Evolutionary conservation across 2,797 vertebrate species (phyloP).

Genomic region (Sebastes melanostomus): DNA sequence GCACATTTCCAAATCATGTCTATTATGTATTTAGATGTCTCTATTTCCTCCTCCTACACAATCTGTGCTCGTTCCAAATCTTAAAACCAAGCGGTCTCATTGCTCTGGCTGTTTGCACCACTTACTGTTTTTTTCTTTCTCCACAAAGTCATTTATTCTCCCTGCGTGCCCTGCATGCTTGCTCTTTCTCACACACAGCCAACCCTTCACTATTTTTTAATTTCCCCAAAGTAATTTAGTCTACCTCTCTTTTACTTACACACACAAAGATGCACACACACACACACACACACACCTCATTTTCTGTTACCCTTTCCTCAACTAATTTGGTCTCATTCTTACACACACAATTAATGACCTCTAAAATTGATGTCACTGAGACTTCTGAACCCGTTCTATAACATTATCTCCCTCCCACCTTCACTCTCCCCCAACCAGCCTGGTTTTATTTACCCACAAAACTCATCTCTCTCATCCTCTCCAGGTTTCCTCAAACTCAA

Average conservation of each 20-base stretch:
- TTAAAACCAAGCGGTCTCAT: neutral
- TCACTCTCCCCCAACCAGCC: neutral
- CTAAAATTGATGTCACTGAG: constrained; percentile 26
- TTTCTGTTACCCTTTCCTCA: neutral
- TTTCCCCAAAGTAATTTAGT: constrained; percentile 23
- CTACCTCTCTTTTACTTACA: neutral
- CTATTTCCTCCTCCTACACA: neutral
- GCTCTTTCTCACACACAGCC: neutral
- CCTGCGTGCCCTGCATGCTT: neutral
- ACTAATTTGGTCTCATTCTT: neutral
- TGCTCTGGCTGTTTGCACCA: constrained; percentile 12
- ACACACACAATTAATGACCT: constrained; percentile 31
- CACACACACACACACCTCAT: constrained; percentile 1
- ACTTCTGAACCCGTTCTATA: constrained; percentile 4
- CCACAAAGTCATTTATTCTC: constrained; percentile 23
- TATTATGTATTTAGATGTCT: constrained; percentile 13
- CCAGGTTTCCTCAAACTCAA: neutral
- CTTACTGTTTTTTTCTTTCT: neutral
- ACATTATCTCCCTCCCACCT: constrained; percentile 1
- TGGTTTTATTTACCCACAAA: constrained; percentile 1
- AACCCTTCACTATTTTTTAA: constrained; percentile 1
- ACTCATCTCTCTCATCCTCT: neutral
- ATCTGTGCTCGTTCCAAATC: neutral
- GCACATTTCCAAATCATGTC: constrained; percentile 35
- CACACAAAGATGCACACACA: neutral